Evolutionary conservation across 2,113 vertebrate genomes (phyloP).

Genomic region (Sturnira hondurensis): DNA sequence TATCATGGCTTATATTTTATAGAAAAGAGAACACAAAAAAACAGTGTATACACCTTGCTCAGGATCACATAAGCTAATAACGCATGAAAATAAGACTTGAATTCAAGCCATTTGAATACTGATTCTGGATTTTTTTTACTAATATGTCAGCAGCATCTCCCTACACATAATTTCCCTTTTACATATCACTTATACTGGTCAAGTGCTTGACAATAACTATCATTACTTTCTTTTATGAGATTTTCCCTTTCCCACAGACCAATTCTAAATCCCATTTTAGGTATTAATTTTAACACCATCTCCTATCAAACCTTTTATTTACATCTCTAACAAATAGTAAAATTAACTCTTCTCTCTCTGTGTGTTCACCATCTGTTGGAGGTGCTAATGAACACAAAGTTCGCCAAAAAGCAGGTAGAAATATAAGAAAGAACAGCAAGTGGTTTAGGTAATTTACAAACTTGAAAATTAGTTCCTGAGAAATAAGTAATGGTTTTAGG

Average conservation of each 20-base stretch:
- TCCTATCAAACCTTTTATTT: neutral
- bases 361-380: neutral
- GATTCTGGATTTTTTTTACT: neutral
- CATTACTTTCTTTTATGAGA: neutral
- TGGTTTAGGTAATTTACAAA: neutral
- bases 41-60: neutral
- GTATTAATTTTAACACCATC: neutral
- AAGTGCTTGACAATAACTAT: neutral
- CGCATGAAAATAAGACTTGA: neutral
- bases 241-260: neutral
- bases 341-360: neutral
- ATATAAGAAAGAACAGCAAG: neutral
- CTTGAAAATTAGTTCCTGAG: neutral
- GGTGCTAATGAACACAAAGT: neutral
- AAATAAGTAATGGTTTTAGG: neutral
- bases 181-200: neutral
- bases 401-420: neutral
- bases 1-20: neutral
- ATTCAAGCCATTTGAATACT: neutral
- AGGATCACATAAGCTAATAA: neutral
- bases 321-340: neutral
- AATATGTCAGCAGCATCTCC: neutral
- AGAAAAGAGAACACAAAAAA: neutral
- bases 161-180: neutral
- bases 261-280: neutral